Base-by-base conservation (phyloP, 2,113 vertebrate genomes). In the Eleginops maclovinus region DNA sequence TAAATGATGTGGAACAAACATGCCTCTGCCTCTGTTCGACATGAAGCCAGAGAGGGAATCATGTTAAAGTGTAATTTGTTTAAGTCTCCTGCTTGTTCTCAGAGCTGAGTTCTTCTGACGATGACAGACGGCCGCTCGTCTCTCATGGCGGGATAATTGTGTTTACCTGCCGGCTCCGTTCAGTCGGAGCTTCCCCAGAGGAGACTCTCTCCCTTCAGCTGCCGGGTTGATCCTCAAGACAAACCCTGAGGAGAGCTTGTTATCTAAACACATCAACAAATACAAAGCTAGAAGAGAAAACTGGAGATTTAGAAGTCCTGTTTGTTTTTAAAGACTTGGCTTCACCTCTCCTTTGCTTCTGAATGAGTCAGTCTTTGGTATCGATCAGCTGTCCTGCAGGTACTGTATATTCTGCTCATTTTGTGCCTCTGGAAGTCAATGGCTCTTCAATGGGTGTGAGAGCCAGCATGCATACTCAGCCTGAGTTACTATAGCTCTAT, bases 1-100 rank as follows among this genome's bases (percentile, higher is more conserved):
- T 59, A 89, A 90, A 93, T 92, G 88, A 91, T 81, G 89, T 69
- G 75, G 62, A 83, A 68, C 89, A 74, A 87, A 87, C 80, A 71
- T 46, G 87, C 84, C 22, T 63, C 59, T 72, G 54, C 77, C n/a
- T 86, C 83, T 83, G 86, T 77, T 86, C 56, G 64, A 26, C 63
- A 83, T 78, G 67, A 65, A 64, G 1, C 60, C 40, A 51, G 9
- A 47, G 46, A 76, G 54, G n/a, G 24, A 67, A 26, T 44, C 24
- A 56, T 82, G 63, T 78, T 60, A 49, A 79, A 77, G 26, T 26
- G 15, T 46, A 71, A 65, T 84, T 83, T 62, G 63, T 64, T 81
- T 49, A 54, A 73, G 66, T 56, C 24, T 24, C 31, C 36, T 16
- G 67, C 77, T 73, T 83, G 83, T 69, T 84, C 16, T 71, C 11